Percentiles rank a stretch among this genome's conserved stretches.
Conservation (phyloP, 2,888 invertebrate species). For the Ichneumon xanthorius region DNA sequence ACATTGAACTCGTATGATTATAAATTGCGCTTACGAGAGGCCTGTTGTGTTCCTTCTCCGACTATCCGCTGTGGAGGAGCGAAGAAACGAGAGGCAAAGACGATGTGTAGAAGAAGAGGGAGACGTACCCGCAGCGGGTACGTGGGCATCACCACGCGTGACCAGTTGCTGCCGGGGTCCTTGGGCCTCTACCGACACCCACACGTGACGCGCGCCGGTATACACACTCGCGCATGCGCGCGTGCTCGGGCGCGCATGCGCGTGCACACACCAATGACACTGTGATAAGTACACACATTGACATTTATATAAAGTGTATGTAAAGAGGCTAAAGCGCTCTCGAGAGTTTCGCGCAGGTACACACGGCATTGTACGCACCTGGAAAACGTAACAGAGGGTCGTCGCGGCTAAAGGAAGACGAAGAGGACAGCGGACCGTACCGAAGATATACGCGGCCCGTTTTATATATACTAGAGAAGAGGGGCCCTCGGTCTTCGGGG, state of each 20-base stretch:
- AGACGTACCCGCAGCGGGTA: slow-evolving; percentile 59
- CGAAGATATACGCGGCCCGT: slow-evolving; percentile 64
- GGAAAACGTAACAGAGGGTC: slow-evolving; percentile 69
- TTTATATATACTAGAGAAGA: slow-evolving; percentile 66
- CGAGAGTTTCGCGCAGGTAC: slow-evolving; percentile 54
- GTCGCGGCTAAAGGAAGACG: slow-evolving; percentile 48
- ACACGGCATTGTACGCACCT: slow-evolving; percentile 67
- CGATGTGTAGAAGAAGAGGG: slow-evolving; percentile 15
- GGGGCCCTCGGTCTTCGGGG: slow-evolving; percentile 61
- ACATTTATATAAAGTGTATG: slow-evolving; percentile 43
- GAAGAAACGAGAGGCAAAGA: slow-evolving; percentile 39
- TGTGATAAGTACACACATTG: slow-evolving; percentile 19
- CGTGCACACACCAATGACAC: slow-evolving; percentile 12
- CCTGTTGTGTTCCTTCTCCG: slow-evolving; percentile 56
- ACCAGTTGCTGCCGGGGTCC: slow-evolving; percentile 71
- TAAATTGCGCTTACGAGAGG: slow-evolving; percentile 78
- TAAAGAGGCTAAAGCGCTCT: slow-evolving; percentile 45
- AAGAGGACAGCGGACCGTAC: slow-evolving; percentile 37
- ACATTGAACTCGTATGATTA: slow-evolving; percentile 80
- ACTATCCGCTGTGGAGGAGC: slow-evolving; percentile 42
- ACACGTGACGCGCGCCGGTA: slow-evolving; percentile 64
- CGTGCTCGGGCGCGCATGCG: not conserved
- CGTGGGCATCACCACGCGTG: slow-evolving; percentile 71
- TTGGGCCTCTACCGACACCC: slow-evolving; percentile 70
- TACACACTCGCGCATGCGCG: slow-evolving; percentile 15